Evolutionary conservation across 2,113 vertebrate species (phyloP), one percentile per base, ranked within the genome.

Genomic region (Carassius gibelio): DNA sequence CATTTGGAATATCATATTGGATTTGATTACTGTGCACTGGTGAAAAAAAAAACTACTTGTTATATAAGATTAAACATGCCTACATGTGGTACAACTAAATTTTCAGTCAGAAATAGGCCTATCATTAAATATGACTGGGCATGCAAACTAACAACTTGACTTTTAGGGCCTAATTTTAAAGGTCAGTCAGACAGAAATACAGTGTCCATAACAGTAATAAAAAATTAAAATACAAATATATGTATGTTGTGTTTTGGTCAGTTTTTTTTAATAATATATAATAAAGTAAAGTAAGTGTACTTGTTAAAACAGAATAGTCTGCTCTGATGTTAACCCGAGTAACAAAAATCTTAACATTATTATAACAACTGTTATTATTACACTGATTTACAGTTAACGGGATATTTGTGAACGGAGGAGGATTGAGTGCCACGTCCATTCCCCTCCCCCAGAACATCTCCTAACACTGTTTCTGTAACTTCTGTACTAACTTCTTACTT

Each of bases 381-480:
- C 52, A 38, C 1, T 42, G 57, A 45, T 80, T 50, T 21, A 81
- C 61, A 52, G n/a, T 68, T 21, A 61, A 10, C 36, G 38, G 15
- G 23, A 30, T 50, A 13, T 81, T 21, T 52, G 64, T 69, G 52
- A 81, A 69, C 23, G 17, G 17, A 9, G 26, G 30, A 14, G 11
- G 21, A 82, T 42, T 38, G 66, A 72, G 30, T 72, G 81, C 81
- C 81, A 83, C 81, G 81, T 83, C 81, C 68, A 8, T 9, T 83
- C 48, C 81, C 81, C 64, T 83, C 68, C 81, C 81, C 81, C 81
- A 38, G 66, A 8, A 69, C 45, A 69, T 64, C 8, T 45, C 23
- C 79, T 52, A 81, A 81, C 61, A 68, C n/a, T 81, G 14, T 30
- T 34, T 45, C 59, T 64, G 45, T 64, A 42, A 42, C 5, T 42